Percentiles rank a stretch among this genome's conserved stretches.
Evolutionary conservation across 2,888 invertebrate genomes (phyloP).

Genomic region (Glyphotaelius pellucidus): DNA sequence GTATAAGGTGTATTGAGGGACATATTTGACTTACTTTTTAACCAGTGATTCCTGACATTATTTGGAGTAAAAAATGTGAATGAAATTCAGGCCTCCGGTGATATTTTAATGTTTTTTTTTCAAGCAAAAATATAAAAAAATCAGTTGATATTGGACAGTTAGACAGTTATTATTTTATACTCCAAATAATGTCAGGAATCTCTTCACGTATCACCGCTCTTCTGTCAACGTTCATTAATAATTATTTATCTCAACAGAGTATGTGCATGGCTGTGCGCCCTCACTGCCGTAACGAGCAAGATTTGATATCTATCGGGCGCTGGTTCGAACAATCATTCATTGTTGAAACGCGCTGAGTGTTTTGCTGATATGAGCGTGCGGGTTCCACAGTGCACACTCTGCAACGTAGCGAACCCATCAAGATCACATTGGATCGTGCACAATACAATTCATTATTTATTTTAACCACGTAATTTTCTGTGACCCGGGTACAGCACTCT

Average conservation of each 20-base stretch:
- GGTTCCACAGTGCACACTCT: not conserved
- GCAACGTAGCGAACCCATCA: not conserved
- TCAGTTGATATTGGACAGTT: too few species aligned
- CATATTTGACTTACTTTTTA: too few species aligned
- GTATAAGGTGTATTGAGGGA: too few species aligned
- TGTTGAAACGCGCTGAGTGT: not conserved
- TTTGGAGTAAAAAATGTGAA: too few species aligned
- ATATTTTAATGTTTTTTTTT: too few species aligned
- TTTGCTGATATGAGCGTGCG: not conserved
- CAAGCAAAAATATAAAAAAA: too few species aligned
- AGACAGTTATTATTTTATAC: too few species aligned
- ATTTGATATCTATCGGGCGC: not conserved
- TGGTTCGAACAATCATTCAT: not conserved
- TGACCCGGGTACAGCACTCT: not conserved
- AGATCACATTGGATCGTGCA: not conserved
- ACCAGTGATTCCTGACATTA: too few species aligned
- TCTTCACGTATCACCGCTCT: not conserved
- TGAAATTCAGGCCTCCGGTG: too few species aligned
- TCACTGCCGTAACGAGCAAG: not conserved
- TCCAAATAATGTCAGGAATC: not conserved
- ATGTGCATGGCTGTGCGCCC: not conserved
- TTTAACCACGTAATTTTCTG: not conserved
- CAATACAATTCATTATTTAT: not conserved
- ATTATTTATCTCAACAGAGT: not conserved
- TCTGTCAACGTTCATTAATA: not conserved